These are phyloP conservation scores for Acleris sparsana DNA, from an alignment of 2,888 invertebrate genomes.

Conservation along the genomic window DNA sequence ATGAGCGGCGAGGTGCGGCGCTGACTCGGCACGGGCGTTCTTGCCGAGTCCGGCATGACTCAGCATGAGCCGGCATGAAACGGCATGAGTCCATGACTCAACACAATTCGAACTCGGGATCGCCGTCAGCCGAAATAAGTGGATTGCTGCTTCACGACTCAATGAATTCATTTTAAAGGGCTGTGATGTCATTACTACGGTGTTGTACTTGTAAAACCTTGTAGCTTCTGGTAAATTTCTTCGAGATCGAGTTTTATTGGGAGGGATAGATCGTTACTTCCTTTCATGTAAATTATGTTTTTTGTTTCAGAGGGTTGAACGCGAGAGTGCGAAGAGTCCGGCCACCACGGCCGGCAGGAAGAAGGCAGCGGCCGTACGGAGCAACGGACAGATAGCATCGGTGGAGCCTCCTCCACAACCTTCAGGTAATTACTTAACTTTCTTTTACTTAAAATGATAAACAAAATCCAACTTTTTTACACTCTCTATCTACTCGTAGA, in stretches of 20 bases:
- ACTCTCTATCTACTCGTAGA: no score
- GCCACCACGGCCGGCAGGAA: slow-evolving; percentile 75
- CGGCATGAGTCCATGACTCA: slow-evolving; percentile 65
- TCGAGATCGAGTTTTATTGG: slow-evolving; percentile 9
- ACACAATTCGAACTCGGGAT: slow-evolving; percentile 61
- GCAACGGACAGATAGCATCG: slow-evolving; percentile 72
- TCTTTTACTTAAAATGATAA: background rate
- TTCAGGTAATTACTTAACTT: slow-evolving; percentile 57
- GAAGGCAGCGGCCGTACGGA: slow-evolving; percentile 65
- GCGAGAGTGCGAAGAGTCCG: slow-evolving; percentile 75
- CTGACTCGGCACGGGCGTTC: slow-evolving; percentile 58
- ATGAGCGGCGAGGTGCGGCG: slow-evolving; percentile 63
- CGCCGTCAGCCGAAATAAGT: slow-evolving; percentile 77
- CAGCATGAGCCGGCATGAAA: slow-evolving; percentile 55
- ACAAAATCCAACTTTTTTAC: no score
- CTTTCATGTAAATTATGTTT: background rate
- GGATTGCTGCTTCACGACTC: slow-evolving; percentile 74
- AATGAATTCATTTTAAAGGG: slow-evolving; percentile 69
- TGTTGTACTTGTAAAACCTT: slow-evolving; percentile 39
- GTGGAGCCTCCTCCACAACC: slow-evolving; percentile 64
- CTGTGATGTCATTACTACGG: slow-evolving; percentile 60
- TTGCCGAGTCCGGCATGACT: slow-evolving; percentile 65
- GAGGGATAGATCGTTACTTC: slow-evolving; percentile 20
- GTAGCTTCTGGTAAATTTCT: slow-evolving; percentile 47
- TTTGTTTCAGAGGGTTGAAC: slow-evolving; percentile 72